phyloP scores from a whole-genome alignment of 2,797 vertebrate species.

The Sebastes jordani region DNA sequence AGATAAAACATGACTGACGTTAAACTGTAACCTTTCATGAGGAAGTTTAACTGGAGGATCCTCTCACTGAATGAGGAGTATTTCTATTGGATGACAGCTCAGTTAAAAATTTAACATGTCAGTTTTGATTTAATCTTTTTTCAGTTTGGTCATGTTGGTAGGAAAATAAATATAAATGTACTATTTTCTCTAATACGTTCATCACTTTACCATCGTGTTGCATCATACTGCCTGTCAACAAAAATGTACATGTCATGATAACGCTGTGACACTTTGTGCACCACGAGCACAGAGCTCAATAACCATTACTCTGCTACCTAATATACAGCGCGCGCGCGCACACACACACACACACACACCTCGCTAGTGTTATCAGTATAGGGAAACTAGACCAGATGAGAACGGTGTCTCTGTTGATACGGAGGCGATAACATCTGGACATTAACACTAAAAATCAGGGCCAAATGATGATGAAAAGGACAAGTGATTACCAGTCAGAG shows the following conservation, averaged over 20 bases:
- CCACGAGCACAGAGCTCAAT: neutral
- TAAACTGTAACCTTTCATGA: neutral
- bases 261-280: neutral
- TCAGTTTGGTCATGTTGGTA: neutral
- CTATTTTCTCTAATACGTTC: neutral
- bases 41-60: neutral
- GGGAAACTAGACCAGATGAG: conserved; percentile 47
- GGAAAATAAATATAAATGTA: neutral
- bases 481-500: conserved; percentile 23
- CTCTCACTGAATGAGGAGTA: neutral
- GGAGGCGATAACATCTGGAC: conserved; percentile 54
- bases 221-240: neutral
- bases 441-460: conserved; percentile 44
- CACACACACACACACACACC: neutral
- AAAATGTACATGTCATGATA: neutral
- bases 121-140: no score
- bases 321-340: neutral
- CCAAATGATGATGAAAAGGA: conserved; percentile 50
- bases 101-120: neutral
- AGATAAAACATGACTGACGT: neutral
- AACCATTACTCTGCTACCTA: neutral
- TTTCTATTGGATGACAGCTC: neutral
- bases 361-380: conserved; percentile 32
- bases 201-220: neutral
- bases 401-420: conserved; percentile 45